phyloP scores from a whole-genome alignment of 2,888 invertebrate species.

The Odontocolon sp. region DNA sequence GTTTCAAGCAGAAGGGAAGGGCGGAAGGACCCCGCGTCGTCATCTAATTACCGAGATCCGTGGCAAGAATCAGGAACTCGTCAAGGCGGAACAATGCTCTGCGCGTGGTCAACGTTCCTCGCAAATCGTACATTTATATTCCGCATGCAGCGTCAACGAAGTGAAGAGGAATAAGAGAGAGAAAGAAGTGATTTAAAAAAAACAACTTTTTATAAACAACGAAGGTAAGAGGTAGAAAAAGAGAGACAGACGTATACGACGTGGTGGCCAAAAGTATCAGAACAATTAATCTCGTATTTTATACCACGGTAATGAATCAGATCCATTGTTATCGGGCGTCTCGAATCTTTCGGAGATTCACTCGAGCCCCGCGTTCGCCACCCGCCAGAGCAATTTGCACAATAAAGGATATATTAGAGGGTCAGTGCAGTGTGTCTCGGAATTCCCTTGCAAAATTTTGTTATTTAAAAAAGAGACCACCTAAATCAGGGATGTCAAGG shows the following conservation, averaged over 20 bases:
- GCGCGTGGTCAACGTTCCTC: neutral
- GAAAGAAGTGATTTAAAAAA: neutral
- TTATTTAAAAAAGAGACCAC: too few relatives aligned
- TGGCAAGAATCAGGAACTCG: constrained; percentile 18
- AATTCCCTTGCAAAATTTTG: too few relatives aligned
- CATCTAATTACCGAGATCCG: constrained; percentile 31
- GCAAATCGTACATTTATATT: neutral
- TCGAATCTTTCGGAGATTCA: constrained; percentile 62
- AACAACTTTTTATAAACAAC: too few relatives aligned
- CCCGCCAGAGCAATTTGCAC: neutral
- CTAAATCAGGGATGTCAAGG: too few relatives aligned
- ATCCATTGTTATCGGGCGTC: constrained; percentile 62
- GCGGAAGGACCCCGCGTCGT: constrained; percentile 19
- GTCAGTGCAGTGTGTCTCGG: too few relatives aligned
- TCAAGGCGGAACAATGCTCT: constrained; percentile 18
- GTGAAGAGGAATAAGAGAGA: neutral
- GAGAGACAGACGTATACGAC: constrained; percentile 65
- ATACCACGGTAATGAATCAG: constrained; percentile 69
- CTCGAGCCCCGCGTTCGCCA: constrained; percentile 36
- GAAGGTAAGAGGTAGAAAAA: constrained; percentile 50
- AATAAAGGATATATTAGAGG: neutral
- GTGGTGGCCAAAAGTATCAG: constrained; percentile 68
- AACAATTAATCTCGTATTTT: constrained; percentile 74
- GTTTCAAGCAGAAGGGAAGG: neutral
- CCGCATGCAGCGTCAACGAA: neutral